Base-by-base conservation (phyloP, 2,113 vertebrate genomes). In the Gorilla gorilla region DNA sequence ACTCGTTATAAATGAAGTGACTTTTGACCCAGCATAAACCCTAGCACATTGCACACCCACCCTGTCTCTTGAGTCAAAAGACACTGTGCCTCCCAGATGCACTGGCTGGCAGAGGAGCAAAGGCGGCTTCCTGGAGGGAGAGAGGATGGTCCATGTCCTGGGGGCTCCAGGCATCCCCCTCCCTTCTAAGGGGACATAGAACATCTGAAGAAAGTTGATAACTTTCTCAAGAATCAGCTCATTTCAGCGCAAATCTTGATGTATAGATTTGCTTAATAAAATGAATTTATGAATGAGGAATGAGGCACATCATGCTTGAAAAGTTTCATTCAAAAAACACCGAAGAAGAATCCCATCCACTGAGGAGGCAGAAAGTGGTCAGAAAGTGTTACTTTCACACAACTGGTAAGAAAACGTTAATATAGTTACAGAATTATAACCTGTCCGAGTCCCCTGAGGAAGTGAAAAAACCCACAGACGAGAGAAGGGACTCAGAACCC, bases 331-430 rank as follows among this genome's bases (percentile, higher is more conserved):
- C 48, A 35, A 12, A 70, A 79, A 35, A 3, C 27, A 18, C 2
- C 1, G 2, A 52, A 30, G n/a, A 57, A 14, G n/a, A 14, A 2
- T 14, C 27, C 43, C 43, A 1, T 10, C 32, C 57, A 38, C 13
- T 1, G 1, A 35, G n/a, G 57, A 61, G 4, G 3, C 0, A 2
- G 32, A 52, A 16, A 8, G 10, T 2, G 3, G 35, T 27, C 35
- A 1, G 35, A 52, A 11, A 64, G n/a, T 0, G 0, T 6, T 11
- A 25, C 68, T 83, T 25, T 0, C 12, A 3, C 8, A 1, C 13
- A 32, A n/a, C n/a, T 2, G 10, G 2, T 8, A 5, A 14, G 6
- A 32, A 43, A 40, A 9, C 2, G 20, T n/a, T 72, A 13, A 18
- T 8, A 16, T 13, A 25, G 40, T 2, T 5, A 70, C 18, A 32